Evolutionary conservation across 2,113 vertebrate species (phyloP), one percentile per base, ranked within the genome.

Genomic region (Cololabis saira): DNA sequence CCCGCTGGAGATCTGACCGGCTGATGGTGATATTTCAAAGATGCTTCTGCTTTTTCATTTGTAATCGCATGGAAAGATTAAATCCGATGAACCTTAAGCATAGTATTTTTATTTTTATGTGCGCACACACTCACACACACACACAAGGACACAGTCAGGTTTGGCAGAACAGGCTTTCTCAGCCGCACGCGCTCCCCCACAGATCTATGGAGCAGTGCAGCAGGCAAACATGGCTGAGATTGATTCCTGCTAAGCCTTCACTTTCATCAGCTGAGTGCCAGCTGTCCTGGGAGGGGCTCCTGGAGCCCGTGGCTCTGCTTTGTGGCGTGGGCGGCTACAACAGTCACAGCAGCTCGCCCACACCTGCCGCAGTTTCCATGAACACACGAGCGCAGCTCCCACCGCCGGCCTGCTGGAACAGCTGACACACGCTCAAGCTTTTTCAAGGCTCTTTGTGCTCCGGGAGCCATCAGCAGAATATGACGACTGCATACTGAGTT

Each of bases 181-280:
- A 1, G 14, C 57, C 13, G 10, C 54, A 52, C 14, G 12, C n/a
- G 49, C 66, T 1, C 10, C 24, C 49, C 24, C 55, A 45, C 54
- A 73, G 43, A 80, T 78, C 56, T 70, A 76, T 53, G 54, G 69
- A 76, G 60, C 1, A 9, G 75, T 83, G 74, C 74, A 80, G 68
- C 68, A 48, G 71, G 57, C 57, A 33, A 66, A 79, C 76, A 62
- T 71, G 68, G 73, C 63, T 44, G 71, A 81, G 78, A 76, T 73
- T 86, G 88, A 90, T 78, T 87, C 74, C 68, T 49, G 61, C 81
- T 88, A 88, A 88, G 87, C 86, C 72, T 52, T 57, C 7, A 4
- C 72, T 80, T 78, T 89, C 85, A 88, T 91, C 87, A 90, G 86
- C 85, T 85, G 88, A 89, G 86, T 89, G 87, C 87, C 89, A 91